phyloP scores from a whole-genome alignment of 2,888 invertebrate genomes.

The Acronicta leporina region DNA sequence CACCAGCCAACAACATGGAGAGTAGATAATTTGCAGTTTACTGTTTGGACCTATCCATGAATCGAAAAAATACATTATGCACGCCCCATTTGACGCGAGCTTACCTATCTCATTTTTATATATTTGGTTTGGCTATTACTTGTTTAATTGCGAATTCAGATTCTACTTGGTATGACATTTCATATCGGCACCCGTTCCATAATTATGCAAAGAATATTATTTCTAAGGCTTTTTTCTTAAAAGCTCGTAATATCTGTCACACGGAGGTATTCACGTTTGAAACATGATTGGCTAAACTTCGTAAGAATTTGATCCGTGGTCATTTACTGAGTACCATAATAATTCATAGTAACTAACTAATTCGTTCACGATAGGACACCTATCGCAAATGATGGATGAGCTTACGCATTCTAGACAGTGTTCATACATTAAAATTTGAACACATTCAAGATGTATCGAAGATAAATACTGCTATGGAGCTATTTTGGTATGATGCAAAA shows the following conservation, averaged over 20 bases:
- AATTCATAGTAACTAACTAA: constrained; percentile 38
- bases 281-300: not conserved
- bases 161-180: too few species aligned
- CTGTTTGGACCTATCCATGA: too few species aligned
- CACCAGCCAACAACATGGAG: not conserved
- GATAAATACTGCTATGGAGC: constrained; percentile 4
- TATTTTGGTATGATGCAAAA: not conserved
- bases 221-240: not conserved
- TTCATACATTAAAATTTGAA: constrained; percentile 16
- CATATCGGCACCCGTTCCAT: too few species aligned
- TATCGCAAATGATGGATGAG: constrained; percentile 41
- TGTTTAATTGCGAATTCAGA: too few species aligned
- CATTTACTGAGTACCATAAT: constrained; percentile 22
- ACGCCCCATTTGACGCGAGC: too few species aligned
- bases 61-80: too few species aligned
- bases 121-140: too few species aligned
- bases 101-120: too few species aligned
- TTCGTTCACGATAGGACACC: constrained; percentile 41
- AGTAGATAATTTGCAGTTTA: too few species aligned
- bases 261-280: not conserved
- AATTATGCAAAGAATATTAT: not conserved
- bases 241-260: not conserved
- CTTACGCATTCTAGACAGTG: constrained; percentile 4
- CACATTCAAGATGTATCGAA: constrained; percentile 21
- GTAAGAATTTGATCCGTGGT: not conserved